Base-by-base conservation (phyloP, 2,113 vertebrate genomes). In the Pterocles orientalis region DNA sequence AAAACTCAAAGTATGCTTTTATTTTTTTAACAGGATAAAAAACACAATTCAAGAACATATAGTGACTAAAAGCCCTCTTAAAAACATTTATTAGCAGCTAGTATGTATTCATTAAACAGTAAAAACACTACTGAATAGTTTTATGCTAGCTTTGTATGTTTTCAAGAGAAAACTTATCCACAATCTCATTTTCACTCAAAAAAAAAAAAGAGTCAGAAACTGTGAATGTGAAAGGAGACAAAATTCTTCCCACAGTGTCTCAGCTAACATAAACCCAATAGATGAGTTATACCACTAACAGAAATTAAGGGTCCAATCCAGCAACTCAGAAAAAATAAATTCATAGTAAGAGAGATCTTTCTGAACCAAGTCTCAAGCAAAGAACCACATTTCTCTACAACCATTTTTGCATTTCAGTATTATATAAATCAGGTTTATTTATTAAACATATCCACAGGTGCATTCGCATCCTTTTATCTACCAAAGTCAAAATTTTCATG, bases 371-470 rank as follows among this genome's bases (percentile, higher is more conserved):
- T 9, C n/a, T 58, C 14, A 29, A 64, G 29, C 8, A 65, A 4
- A 50, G 18, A 64, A 18, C 3, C 3, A 1, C 12, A 2, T 0
- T 47, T 15, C 12, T 75, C 65, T 15, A 18, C 16, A 54, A 65
- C 12, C 0, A n/a, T 17, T 31, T 77, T 29, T 79, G 14, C 23
- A 48, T 69, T 77, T 80, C 34, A 34, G 26, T 57, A 14, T 39
- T 33, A 5, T 0, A 41, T 6, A 77, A 56, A 17, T 18, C 16
- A 57, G 12, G 4, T 20, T 10, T 7, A 43, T 66, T 66, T 33
- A 50, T 65, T 39, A 64, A 47, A 36, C 6, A 17, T 9, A 20
- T 5, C 31, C 2, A 0, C 4, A 25, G 13, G 4, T 6, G 13
- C 39, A 13, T 47, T 90, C 45, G 34, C 48, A 47, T 8, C 11